These are phyloP conservation scores for Epinotia brunnichana DNA, from an alignment of 2,888 invertebrate genomes.

Conservation along the genomic window DNA sequence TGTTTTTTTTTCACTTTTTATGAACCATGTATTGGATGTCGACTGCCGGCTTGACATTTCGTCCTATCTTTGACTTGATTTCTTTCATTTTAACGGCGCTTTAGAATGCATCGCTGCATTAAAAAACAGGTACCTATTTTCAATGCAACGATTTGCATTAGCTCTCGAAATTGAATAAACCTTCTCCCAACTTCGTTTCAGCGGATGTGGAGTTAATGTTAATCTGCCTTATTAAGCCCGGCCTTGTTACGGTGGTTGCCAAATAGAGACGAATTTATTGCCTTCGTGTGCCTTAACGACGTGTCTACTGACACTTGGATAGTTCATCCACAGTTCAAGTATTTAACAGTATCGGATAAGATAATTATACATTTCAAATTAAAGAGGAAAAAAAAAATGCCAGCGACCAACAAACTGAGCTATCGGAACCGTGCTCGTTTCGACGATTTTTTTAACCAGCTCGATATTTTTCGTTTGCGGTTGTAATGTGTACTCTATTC, in stretches of 20 bases:
- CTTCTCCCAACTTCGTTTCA: conserved; percentile 21
- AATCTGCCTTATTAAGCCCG: conserved; percentile 35
- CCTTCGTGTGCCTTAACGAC: conserved; percentile 29
- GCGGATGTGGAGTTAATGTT: conserved; percentile 35
- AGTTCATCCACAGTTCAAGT: conserved; percentile 19
- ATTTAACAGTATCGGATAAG: neutral
- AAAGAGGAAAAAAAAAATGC: no score
- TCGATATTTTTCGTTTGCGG: no score
- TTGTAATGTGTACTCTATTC: no score
- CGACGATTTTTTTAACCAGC: no score
- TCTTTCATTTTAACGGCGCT: neutral
- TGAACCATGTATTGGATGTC: neutral
- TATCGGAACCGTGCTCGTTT: no score
- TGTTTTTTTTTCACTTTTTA: no score
- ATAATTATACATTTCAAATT: no score
- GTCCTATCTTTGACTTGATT: conserved; percentile 11
- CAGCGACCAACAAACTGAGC: no score
- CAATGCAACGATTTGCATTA: conserved; percentile 18
- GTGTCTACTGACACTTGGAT: conserved; percentile 34
- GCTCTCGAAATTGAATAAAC: conserved; percentile 22
- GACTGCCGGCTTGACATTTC: neutral
- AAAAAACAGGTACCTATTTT: conserved; percentile 7
- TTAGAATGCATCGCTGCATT: no score
- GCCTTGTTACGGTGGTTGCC: conserved; percentile 27
- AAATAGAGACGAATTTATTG: conserved; percentile 38